These are phyloP conservation scores for Pocillopora damicornis DNA, from an alignment of 64 coral and sea anemone species.

Conservation along the genomic window DNA sequence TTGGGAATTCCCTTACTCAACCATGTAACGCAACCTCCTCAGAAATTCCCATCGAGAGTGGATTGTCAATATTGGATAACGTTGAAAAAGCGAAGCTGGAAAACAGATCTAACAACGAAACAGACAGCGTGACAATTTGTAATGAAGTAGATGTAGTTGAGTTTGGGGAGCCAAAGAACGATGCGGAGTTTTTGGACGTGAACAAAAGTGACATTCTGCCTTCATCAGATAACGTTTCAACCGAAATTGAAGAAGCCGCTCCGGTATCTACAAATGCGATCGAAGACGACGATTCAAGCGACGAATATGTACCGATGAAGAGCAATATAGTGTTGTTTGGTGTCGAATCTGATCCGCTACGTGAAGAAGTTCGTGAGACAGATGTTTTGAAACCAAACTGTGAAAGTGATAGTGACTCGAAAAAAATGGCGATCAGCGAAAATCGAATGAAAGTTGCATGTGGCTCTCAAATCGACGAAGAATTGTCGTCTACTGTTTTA, in stretches of 20 bases:
- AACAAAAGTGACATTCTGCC: not conserved
- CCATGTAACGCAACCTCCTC: conserved; percentile 35
- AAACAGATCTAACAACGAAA: not conserved
- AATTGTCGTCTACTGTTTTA: not conserved
- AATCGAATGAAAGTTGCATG: not conserved
- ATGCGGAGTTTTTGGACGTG: not conserved
- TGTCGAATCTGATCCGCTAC: not conserved
- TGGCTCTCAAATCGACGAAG: not conserved
- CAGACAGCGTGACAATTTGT: not conserved
- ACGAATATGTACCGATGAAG: conserved; percentile 34
- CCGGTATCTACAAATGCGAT: not conserved
- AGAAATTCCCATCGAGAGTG: not conserved
- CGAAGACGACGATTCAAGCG: not conserved
- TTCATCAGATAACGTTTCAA: not conserved
- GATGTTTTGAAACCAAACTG: conserved; percentile 30
- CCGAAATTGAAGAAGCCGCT: not conserved
- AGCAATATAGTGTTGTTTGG: conserved; percentile 29
- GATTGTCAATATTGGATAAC: conserved; percentile 29
- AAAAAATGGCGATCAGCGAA: not conserved
- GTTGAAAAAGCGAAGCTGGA: not conserved
- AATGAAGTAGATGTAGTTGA: not conserved
- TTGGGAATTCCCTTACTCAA: conserved; percentile 30
- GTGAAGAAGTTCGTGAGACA: not conserved
- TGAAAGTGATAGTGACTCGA: not conserved
- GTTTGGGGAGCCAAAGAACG: not conserved